These are phyloP conservation scores for Prunella strophiata DNA, from an alignment of 2,797 vertebrate species.

Conservation along the genomic window DNA sequence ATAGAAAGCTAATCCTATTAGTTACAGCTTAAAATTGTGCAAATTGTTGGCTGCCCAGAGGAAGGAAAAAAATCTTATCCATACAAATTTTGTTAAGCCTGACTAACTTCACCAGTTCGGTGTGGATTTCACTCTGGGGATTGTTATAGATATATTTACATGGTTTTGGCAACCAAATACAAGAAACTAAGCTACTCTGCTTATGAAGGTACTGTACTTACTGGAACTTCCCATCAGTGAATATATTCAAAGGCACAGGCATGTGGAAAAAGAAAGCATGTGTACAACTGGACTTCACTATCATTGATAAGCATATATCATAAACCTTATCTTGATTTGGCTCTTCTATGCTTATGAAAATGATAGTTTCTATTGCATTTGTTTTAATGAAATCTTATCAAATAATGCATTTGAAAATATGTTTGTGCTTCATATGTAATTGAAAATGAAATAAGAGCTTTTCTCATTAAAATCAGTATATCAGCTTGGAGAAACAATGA, in stretches of 20 bases:
- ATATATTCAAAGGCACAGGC: neutral
- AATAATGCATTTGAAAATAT: neutral
- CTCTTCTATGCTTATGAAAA: neutral
- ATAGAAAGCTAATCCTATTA: neutral
- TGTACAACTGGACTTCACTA: neutral
- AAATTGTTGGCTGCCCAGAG: neutral
- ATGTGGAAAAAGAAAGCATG: neutral
- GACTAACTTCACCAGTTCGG: neutral
- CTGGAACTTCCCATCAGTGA: neutral
- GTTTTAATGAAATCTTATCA: neutral
- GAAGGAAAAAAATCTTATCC: neutral
- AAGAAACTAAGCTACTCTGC: neutral
- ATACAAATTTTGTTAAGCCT: neutral
- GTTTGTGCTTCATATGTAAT: neutral
- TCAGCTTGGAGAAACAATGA: neutral
- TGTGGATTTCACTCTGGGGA: neutral
- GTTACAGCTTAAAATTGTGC: neutral
- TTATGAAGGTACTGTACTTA: neutral
- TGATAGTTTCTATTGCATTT: neutral
- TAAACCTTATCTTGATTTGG: neutral
- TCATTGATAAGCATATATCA: neutral
- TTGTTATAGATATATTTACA: neutral
- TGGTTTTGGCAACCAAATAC: neutral
- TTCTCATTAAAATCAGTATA: neutral
- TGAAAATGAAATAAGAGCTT: neutral